phyloP scores from a whole-genome alignment of 2,888 invertebrate species.

The Hyposoter dolosus region DNA sequence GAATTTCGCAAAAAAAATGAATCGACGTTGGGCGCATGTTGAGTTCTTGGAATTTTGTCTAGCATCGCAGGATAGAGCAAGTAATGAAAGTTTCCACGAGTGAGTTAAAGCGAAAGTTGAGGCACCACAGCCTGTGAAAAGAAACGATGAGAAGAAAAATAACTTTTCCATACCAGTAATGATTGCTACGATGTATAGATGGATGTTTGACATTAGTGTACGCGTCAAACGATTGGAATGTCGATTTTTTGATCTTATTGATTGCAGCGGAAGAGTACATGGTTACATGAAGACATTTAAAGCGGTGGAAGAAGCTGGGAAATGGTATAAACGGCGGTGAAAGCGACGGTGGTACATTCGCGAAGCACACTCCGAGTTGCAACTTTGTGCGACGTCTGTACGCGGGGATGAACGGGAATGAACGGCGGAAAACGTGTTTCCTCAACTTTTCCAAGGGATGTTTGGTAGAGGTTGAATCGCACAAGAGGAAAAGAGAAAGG shows the following conservation, averaged over 20 bases:
- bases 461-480: constrained; percentile 17
- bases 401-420: constrained; percentile 11
- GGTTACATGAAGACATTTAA: neutral
- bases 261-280: neutral
- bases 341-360: constrained; percentile 23
- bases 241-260: neutral
- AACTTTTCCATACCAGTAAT: neutral
- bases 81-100: constrained; percentile 44
- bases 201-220: constrained; percentile 10
- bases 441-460: constrained; percentile 51
- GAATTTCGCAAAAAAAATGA: neutral
- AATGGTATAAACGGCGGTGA: constrained; percentile 2
- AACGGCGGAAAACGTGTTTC: constrained; percentile 44
- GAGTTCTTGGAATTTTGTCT: neutral
- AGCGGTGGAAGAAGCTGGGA: neutral
- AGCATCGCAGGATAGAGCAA: constrained; percentile 15
- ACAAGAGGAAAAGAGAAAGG: constrained; percentile 22
- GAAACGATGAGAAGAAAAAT: neutral
- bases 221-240: neutral
- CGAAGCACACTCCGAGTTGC: neutral
- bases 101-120: constrained; percentile 54
- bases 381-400: constrained; percentile 22
- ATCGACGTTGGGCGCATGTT: neutral
- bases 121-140: neutral
- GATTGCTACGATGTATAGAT: neutral